These are phyloP conservation scores for Apocheima hispidaria DNA, from an alignment of 2,888 invertebrate genomes.

Conservation along the genomic window DNA sequence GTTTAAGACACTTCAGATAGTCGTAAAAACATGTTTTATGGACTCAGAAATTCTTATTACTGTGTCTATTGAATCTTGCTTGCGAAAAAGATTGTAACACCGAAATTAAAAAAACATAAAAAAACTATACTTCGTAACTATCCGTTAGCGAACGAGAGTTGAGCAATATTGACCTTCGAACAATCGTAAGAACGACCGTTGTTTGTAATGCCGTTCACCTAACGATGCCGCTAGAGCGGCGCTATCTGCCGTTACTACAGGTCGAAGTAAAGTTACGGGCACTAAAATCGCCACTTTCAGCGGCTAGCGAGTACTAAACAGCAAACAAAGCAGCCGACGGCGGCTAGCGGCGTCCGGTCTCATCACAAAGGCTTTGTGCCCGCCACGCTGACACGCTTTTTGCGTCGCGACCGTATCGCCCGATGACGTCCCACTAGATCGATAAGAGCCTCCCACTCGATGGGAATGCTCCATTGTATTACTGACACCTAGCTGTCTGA, in stretches of 20 bases:
- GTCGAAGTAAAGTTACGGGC: conserved; percentile 61
- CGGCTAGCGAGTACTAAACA: conserved; percentile 76
- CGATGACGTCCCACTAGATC: conserved; percentile 85
- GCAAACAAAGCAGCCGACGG: conserved; percentile 78
- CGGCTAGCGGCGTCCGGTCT: conserved; percentile 81
- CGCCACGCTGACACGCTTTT: conserved; percentile 81
- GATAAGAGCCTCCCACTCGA: conserved; percentile 84
- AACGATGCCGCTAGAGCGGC: conserved; percentile 26
- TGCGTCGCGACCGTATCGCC: conserved; percentile 82
- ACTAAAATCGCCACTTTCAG: conserved; percentile 80
- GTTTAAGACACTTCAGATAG: conserved; percentile 33
- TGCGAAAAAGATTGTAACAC: conserved; percentile 11
- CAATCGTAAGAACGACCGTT: conserved; percentile 13
- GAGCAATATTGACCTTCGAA: conserved; percentile 10
- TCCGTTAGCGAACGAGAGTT: conserved; percentile 14
- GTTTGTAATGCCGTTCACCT: conserved; percentile 20
- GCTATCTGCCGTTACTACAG: conserved; percentile 50
- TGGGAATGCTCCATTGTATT: conserved; percentile 82
- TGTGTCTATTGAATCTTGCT: conserved; percentile 6
- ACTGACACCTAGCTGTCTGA: conserved; percentile 81
- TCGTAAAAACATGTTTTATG: conserved; percentile 21
- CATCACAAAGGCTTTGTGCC: conserved; percentile 81
- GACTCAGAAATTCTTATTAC: conserved; percentile 4
- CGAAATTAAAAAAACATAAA: conserved; percentile 7
- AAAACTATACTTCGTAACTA: conserved; percentile 9